These are phyloP conservation scores for Perithous albicinctus DNA, from an alignment of 2,888 invertebrate genomes.

Conservation along the genomic window DNA sequence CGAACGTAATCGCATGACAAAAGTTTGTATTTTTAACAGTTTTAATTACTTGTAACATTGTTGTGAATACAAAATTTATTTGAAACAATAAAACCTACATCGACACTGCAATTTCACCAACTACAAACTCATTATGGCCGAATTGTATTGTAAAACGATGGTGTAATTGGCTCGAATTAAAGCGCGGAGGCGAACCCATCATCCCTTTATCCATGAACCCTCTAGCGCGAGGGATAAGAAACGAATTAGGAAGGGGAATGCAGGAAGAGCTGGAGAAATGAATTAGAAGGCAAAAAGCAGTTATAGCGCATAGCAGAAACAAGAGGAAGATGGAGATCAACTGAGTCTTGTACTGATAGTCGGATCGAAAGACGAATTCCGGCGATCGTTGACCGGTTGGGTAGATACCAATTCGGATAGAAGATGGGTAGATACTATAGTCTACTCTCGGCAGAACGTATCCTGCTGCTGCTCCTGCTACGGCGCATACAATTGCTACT, in stretches of 20 bases:
- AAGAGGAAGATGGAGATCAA: slow-evolving; percentile 61
- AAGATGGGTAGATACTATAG: slow-evolving; percentile 46
- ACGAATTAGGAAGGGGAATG: slow-evolving; percentile 75
- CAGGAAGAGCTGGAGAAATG: slow-evolving; percentile 52
- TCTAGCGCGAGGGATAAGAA: slow-evolving; percentile 73
- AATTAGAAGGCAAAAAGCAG: slow-evolving; percentile 32
- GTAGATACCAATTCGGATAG: slow-evolving; percentile 63
- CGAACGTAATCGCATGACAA: too few species aligned
- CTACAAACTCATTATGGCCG: too few species aligned
- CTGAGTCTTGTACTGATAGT: slow-evolving; percentile 40
- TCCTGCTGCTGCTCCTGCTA: slow-evolving; percentile 1
- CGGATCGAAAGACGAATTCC: slow-evolving; percentile 55
- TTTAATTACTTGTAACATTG: too few species aligned
- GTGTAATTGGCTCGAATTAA: slow-evolving; percentile 80
- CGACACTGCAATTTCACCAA: too few species aligned
- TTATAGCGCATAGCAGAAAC: slow-evolving; percentile 35
- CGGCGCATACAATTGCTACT: not conserved
- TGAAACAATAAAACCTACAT: too few species aligned
- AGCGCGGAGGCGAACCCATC: slow-evolving; percentile 65
- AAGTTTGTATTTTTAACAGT: too few species aligned
- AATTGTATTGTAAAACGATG: slow-evolving; percentile 74
- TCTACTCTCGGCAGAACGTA: not conserved
- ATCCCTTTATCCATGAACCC: slow-evolving; percentile 9
- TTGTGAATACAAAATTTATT: too few species aligned
- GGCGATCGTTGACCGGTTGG: slow-evolving; percentile 53